Evolutionary conservation across 2,797 vertebrate species (phyloP), one percentile per base, ranked within the genome.

Genomic region (Eupleurogrammus muticus): DNA sequence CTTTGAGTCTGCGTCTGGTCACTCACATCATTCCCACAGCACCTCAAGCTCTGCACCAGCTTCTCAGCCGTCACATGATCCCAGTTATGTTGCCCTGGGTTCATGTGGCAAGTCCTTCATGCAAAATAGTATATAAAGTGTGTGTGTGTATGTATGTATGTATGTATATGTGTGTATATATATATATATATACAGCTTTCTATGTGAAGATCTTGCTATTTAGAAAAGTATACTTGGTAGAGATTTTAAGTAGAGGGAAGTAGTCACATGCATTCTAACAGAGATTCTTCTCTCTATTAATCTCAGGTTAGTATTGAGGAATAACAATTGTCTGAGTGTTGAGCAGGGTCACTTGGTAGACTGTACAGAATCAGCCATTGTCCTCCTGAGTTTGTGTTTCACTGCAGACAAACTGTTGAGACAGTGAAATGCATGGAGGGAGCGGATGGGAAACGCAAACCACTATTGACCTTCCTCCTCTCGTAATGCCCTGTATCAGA

Each of bases 21-120:
- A 8, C 34, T 58, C 40, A 9, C 28, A 14, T 66, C 14, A 8
- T 54, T 79, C 54, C 67, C 68, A 60, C 50, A 46, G 40, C 61
- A 49, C 54, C 34, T 63, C 5, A 0, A 58, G 60, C 28, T 58
- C 55, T 55, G 50, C 42, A n/a, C 46, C 62, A 49, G 56, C 65
- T 40, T 61, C 67, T n/a, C 57, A 35, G 61, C 57, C 38, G 75
- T 92, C 90, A 91, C 89, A 92, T 90, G 92, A 80, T 67, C 23
- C 52, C 40, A 48, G 71, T 88, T 75, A 77, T 72, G 61, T 46
- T 19, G 65, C 56, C 73, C 60, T 60, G 62, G 42, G 36, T 76
- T 87, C 64, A 63, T 64, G 62, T 47, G 40, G 66, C 47, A 47
- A 46, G 35, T 77, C 24, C 49, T 70, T 77, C 77, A 46, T 62